Evolutionary conservation across 2,888 invertebrate genomes (phyloP).

Genomic region (Syrphus vitripennis): DNA sequence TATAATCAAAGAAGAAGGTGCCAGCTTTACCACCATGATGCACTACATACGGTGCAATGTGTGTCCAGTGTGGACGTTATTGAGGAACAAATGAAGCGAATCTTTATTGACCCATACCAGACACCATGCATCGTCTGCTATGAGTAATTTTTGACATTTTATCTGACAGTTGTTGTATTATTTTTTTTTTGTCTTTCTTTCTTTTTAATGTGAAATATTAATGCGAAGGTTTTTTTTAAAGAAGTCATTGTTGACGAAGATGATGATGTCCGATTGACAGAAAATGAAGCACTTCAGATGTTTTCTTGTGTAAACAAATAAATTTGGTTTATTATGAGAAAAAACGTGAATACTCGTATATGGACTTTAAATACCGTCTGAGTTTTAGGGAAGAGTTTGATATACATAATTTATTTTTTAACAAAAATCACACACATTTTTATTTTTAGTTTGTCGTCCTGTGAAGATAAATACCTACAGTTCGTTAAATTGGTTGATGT

Average conservation of each 20-base stretch:
- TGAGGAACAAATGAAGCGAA: conserved; percentile 31
- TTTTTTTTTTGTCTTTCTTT: conserved; percentile 45
- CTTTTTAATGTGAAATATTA: conserved; percentile 43
- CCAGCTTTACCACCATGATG: conserved; percentile 30
- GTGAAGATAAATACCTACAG: too few relatives aligned
- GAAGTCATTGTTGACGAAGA: conserved; percentile 34
- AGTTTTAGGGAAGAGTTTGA: neutral
- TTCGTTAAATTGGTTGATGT: too few relatives aligned
- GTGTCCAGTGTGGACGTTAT: neutral
- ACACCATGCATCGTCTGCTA: neutral
- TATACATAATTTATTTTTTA: too few relatives aligned
- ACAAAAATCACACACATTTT: too few relatives aligned
- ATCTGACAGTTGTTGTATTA: conserved; percentile 65
- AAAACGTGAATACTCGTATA: neutral
- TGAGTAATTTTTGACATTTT: conserved; percentile 66
- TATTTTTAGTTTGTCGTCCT: too few relatives aligned
- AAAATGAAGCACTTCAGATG: conserved; percentile 60
- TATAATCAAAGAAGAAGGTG: conserved; percentile 18
- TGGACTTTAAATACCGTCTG: neutral
- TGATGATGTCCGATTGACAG: conserved; percentile 51
- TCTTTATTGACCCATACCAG: conserved; percentile 3
- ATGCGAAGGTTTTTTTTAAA: conserved; percentile 26
- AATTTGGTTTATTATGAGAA: neutral
- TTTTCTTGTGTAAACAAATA: conserved; percentile 57
- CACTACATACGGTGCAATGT: conserved; percentile 3